phyloP scores from a whole-genome alignment of 2,113 vertebrate species.

The Campylomormyrus tamandua region DNA sequence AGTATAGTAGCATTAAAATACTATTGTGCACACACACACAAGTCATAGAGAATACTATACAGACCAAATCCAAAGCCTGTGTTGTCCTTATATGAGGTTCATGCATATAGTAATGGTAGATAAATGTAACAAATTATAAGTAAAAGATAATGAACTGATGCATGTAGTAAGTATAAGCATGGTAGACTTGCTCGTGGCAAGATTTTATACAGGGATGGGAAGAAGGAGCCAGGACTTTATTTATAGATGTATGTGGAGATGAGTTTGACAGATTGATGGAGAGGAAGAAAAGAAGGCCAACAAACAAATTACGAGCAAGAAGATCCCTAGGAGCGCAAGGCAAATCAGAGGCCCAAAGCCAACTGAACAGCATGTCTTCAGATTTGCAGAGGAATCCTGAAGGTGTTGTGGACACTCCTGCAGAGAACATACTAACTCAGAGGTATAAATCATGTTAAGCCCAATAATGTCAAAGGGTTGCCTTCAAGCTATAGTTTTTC shows the following conservation, averaged over 20 bases:
- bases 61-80: background rate
- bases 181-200: background rate
- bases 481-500: background rate
- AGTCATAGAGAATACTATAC: background rate
- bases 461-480: background rate
- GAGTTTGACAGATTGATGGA: background rate
- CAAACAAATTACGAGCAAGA: background rate
- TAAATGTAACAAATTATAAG: background rate
- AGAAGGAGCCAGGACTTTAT: background rate
- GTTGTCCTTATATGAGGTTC: background rate
- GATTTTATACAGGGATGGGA: background rate
- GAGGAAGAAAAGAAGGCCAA: background rate
- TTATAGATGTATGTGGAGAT: background rate
- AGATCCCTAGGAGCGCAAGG: background rate
- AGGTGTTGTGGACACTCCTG: background rate
- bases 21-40: too few relatives aligned
- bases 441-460: background rate
- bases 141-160: background rate
- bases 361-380: background rate
- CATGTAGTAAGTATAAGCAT: background rate
- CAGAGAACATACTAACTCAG: background rate
- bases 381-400: background rate
- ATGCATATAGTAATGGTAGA: background rate
- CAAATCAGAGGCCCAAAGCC: background rate
- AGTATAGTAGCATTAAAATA: background rate